Evolutionary conservation across 2,888 invertebrate genomes (phyloP).

Genomic region (Cataglyphis albicans): DNA sequence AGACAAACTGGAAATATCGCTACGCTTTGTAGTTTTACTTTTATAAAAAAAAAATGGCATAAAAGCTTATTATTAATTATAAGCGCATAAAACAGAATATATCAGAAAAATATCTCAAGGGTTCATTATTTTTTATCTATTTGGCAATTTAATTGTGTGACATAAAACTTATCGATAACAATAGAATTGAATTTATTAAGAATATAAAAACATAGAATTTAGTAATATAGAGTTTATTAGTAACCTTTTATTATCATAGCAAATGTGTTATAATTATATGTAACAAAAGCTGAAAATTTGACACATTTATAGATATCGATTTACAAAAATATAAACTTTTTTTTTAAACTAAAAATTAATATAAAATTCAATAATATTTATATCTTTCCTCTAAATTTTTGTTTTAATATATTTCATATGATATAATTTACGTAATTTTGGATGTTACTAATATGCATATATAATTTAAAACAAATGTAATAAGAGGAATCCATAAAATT

Average conservation of each 20-base stretch:
- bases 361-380: too few species aligned
- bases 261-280: not conserved
- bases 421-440: not conserved
- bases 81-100: slow-evolving; percentile 11
- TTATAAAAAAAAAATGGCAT: slow-evolving; percentile 13
- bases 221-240: not conserved
- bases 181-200: not conserved
- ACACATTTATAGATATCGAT: not conserved
- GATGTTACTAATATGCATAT: not conserved
- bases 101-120: not conserved
- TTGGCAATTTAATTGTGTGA: not conserved
- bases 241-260: not conserved
- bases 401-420: not conserved
- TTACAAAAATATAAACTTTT: not conserved
- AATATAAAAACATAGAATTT: not conserved
- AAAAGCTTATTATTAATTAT: slow-evolving; percentile 36
- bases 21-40: slow-evolving; percentile 30
- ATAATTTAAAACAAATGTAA: slow-evolving; percentile 2
- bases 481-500: not conserved
- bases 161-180: not conserved
- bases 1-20: slow-evolving; percentile 8
- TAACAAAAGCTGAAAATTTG: not conserved
- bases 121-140: slow-evolving; percentile 2
- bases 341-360: not conserved
- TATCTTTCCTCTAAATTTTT: too few species aligned